Base-by-base conservation (phyloP, 2,113 vertebrate genomes). In the Calonectris borealis region DNA sequence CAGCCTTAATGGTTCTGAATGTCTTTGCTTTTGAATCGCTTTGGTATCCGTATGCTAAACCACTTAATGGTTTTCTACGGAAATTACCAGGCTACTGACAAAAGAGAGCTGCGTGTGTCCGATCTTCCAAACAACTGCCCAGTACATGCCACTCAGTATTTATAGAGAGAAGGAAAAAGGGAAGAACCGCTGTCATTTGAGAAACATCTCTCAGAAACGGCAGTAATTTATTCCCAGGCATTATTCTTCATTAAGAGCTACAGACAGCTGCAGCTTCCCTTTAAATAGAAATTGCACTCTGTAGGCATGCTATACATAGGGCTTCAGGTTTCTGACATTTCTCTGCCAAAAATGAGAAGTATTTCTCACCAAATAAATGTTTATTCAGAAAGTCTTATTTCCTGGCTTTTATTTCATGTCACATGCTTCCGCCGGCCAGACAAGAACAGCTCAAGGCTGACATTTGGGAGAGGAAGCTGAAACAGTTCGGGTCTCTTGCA, bases 281-380 rank as follows among this genome's bases (percentile, higher is more conserved):
- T 96, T 97, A 97, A 97, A 97, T 96, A 97, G 94, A 93, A 96
- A 90, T 92, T 80, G 87, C 84, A 64, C 83, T 96, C 87, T 83
- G 83, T 85, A 94, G 94, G 91, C 92, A 86, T 69, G 80, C 90
- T 97, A 85, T 96, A 91, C 86, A 88, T 86, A 91, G 88, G 91
- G 80, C 82, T 96, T 96, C 97, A 97, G 91, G 96, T 96, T 96
- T 97, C 91, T 96, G 82, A 89, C 86, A 93, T 91, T 83, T 76
- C 82, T 94, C 87, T 96, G 96, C 93, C 97, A 97, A 97, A 93
- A 97, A 85, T 95, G 73, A 94, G 88, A 96, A 95, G 48, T 94
- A 92, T 97, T 97, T 96, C 94, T 95, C 70, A 93, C 89, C 87
- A 97, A 96, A 97, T 96, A 96, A 95, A 95, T 97, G 93, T 97